Percentiles rank a stretch among this genome's conserved stretches.
Evolutionary conservation across 2,888 invertebrate species (phyloP).

Genomic region (Agrypnus murinus): DNA sequence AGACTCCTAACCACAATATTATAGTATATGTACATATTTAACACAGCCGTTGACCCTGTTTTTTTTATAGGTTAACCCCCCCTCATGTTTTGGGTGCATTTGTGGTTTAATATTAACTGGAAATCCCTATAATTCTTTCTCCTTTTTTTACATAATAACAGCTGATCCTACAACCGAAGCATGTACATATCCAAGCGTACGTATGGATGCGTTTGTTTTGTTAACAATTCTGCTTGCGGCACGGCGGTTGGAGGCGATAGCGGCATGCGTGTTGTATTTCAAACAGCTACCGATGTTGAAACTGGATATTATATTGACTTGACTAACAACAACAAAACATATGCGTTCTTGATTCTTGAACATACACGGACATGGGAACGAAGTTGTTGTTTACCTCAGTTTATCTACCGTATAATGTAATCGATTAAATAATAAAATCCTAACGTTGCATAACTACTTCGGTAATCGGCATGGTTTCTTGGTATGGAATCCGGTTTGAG

Average conservation of each 20-base stretch:
- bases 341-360: constrained; percentile 41
- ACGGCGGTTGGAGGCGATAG: too few species aligned
- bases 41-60: too few species aligned
- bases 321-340: neutral
- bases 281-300: constrained; percentile 40
- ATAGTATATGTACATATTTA: too few species aligned
- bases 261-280: constrained; percentile 41
- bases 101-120: constrained; percentile 20
- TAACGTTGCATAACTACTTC: constrained; percentile 46
- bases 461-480: constrained; percentile 22
- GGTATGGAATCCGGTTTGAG: constrained; percentile 36
- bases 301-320: constrained; percentile 34
- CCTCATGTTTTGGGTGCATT: neutral
- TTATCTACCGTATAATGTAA: constrained; percentile 38
- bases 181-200: neutral
- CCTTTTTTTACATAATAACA: constrained; percentile 30
- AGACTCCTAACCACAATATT: too few species aligned
- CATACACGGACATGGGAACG: constrained; percentile 44
- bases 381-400: constrained; percentile 53
- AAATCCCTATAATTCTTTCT: constrained; percentile 24
- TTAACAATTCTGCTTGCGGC: constrained; percentile 9
- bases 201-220: constrained; percentile 2
- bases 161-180: constrained; percentile 23
- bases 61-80: neutral
- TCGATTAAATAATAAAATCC: constrained; percentile 53